These are phyloP conservation scores for Pampusana beccarii DNA, from an alignment of 2,113 vertebrate species.

Conservation along the genomic window DNA sequence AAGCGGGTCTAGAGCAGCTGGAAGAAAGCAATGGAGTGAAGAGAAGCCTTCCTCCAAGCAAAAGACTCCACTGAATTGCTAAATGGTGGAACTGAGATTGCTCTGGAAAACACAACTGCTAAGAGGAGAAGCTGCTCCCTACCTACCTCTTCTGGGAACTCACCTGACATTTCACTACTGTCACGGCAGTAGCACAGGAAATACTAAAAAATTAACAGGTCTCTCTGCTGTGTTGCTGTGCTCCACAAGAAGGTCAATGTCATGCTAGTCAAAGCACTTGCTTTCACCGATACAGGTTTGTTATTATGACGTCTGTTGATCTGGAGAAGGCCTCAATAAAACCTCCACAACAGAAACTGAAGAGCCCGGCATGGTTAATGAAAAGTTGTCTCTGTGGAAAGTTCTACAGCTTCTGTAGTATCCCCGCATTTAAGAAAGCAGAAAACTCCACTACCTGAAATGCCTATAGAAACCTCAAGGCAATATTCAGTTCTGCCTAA, in stretches of 20 bases:
- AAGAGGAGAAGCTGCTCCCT: neutral
- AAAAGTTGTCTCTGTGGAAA: neutral
- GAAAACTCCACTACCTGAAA: neutral
- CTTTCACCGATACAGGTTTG: neutral
- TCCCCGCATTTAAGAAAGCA: neutral
- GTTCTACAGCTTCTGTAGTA: neutral
- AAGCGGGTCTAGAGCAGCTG: neutral
- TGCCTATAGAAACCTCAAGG: neutral
- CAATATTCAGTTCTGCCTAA: neutral
- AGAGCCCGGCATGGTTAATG: neutral
- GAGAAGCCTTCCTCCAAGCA: neutral
- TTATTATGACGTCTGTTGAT: neutral
- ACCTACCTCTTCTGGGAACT: neutral
- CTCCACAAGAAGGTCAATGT: neutral
- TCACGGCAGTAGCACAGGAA: neutral
- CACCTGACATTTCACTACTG: neutral
- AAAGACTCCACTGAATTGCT: neutral
- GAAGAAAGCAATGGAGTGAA: neutral
- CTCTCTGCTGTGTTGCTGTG: fast-evolving
- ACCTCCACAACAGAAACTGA: neutral
- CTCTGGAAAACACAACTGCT: neutral
- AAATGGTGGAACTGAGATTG: neutral
- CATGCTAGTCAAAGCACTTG: neutral
- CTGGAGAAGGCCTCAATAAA: neutral
- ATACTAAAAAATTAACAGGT: neutral